Evolutionary conservation across 1,140 invertebrate species (phyloP), one percentile per base, ranked within the genome.

Genomic region (Tyrophagus putrescentiae): DNA sequence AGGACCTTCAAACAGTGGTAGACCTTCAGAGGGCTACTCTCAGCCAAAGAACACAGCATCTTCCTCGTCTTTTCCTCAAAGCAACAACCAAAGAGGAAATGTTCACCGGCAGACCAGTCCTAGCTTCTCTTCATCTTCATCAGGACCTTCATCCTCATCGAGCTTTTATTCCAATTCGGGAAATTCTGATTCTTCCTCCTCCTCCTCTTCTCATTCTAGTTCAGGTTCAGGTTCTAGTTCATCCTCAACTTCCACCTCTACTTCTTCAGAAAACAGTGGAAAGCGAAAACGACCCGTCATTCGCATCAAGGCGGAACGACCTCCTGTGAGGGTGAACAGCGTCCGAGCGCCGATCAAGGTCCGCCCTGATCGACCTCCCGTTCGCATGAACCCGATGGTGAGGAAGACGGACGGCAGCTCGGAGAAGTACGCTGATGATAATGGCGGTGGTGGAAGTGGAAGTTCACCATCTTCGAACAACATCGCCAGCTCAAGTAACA

Each of bases 221-320:
- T n/a, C n/a, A n/a, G n/a, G n/a, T n/a, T n/a, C n/a, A n/a, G n/a
- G n/a, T n/a, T n/a, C n/a, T n/a, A n/a, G n/a, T n/a, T n/a, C n/a
- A n/a, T n/a, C n/a, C n/a, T n/a, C n/a, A n/a, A n/a, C n/a, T n/a
- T n/a, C n/a, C n/a, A n/a, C n/a, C n/a, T n/a, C n/a, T n/a, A n/a
- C n/a, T n/a, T n/a, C n/a, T n/a, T n/a, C n/a, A n/a, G n/a, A n/a
- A n/a, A n/a, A n/a, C n/a, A 7, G 16, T 25, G 39, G 39, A 32
- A 54, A 54, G 39, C 52, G 52, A 31, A 54, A 13, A 3, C 52
- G 52, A 4, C 52, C 52, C 3, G 28, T 54, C 2, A 54, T 54
- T 3, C 27, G 31, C n/a, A 54, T 54, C 1, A 29, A 25, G 25
- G 13, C 52, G 3, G 52, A 54, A 31, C 4, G 52, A 1, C 52